A percentile compares a stretch with the other conserved stretches of the same genome.
Evolutionary conservation across 30 jellyfish, hydroid and myxozoan genomes (phyloP).

Genomic region (Aurelia aurita complex sp. Pacific): DNA sequence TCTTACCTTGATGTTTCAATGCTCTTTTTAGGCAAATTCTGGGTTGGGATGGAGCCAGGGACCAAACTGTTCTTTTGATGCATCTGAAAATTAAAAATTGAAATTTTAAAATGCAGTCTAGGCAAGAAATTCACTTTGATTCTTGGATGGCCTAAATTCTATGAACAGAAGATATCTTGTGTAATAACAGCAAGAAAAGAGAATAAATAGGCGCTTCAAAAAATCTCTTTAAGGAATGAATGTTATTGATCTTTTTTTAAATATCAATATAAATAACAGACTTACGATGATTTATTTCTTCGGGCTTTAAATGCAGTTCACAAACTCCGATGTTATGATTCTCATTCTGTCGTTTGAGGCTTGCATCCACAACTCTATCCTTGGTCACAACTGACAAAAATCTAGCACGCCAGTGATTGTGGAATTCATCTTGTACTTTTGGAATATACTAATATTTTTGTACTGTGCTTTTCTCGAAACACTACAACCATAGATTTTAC

Average conservation of each 20-base stretch:
- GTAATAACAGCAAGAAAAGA: too few species aligned
- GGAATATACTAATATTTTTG: constrained; percentile 45
- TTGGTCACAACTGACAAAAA: constrained; percentile 52
- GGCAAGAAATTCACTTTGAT: too few species aligned
- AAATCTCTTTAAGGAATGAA: too few species aligned
- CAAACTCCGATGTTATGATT: constrained; percentile 36
- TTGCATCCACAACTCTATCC: constrained; percentile 49
- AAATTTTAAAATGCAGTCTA: too few species aligned
- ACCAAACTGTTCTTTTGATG: constrained; percentile 48
- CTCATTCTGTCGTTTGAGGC: constrained; percentile 38
- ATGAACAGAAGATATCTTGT: too few species aligned
- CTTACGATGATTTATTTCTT: constrained; percentile 46
- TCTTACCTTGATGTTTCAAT: constrained; percentile 24
- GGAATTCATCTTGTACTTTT: constrained; percentile 38
- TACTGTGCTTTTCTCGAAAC: constrained; percentile 34
- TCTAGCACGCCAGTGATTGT: constrained; percentile 44
- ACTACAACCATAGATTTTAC: constrained; percentile 61
- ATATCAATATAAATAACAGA: constrained; percentile 9
- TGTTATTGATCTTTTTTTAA: not conserved
- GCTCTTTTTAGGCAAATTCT: constrained; percentile 43
- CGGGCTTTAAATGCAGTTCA: constrained; percentile 59
- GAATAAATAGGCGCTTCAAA: too few species aligned
- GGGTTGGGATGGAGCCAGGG: constrained; percentile 62
- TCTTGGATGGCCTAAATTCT: too few species aligned
- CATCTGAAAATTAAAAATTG: constrained; percentile 18